These are phyloP conservation scores for Galago senegalensis DNA, from an alignment of 2,797 vertebrate species.

Conservation along the genomic window DNA sequence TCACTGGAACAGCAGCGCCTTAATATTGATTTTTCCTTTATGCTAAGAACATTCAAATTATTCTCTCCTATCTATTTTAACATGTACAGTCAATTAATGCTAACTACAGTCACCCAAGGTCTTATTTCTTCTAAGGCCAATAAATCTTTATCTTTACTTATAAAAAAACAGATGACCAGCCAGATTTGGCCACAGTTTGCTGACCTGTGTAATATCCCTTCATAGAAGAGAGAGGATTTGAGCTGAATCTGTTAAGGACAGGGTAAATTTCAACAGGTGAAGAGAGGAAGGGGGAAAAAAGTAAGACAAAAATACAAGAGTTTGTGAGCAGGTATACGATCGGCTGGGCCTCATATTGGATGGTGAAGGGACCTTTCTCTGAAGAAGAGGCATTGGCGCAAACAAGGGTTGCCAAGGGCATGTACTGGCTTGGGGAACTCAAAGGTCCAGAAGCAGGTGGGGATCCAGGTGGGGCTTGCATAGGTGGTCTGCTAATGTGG, in stretches of 20 bases:
- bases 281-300: not conserved
- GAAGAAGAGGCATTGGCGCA: not conserved
- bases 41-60: not conserved
- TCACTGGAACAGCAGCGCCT: not conserved
- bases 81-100: not conserved
- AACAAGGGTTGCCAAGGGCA: not conserved
- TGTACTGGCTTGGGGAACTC: not conserved
- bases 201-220: not conserved
- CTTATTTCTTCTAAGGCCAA: not conserved
- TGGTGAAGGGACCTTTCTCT: not conserved
- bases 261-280: not conserved
- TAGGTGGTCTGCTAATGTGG: not conserved
- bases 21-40: not conserved
- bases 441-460: not conserved
- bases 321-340: not conserved
- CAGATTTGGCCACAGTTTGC: not conserved
- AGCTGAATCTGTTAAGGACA: not conserved
- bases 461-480: not conserved
- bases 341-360: not conserved
- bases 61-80: not conserved
- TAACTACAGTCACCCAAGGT: not conserved
- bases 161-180: not conserved
- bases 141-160: not conserved
- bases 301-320: not conserved
- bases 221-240: not conserved